Evolutionary conservation across 2,113 vertebrate genomes (phyloP).

Genomic region (Bombycilla garrulus): DNA sequence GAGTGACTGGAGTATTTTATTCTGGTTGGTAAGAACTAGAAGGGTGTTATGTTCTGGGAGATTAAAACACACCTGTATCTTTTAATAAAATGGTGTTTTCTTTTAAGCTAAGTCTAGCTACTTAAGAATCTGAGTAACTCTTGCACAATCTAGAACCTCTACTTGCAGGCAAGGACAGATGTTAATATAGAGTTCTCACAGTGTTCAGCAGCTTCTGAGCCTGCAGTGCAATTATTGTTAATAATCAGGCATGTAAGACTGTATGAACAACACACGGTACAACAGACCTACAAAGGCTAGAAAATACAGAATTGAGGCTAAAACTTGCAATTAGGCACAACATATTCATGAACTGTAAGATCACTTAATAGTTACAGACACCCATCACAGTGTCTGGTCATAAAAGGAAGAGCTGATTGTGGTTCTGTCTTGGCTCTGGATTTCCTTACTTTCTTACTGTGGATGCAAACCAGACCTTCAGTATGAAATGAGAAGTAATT

Average conservation of each 20-base stretch:
- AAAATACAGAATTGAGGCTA: conserved; percentile 29
- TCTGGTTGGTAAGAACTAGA: not conserved
- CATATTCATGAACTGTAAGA: conserved; percentile 34
- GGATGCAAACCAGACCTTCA: conserved; percentile 22
- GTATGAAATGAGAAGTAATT: conserved; percentile 24
- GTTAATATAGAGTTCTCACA: conserved; percentile 63
- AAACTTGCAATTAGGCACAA: conserved; percentile 46
- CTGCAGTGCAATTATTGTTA: conserved; percentile 64
- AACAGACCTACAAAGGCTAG: conserved; percentile 13
- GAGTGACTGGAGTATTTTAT: not conserved
- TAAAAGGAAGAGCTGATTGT: conserved; percentile 54
- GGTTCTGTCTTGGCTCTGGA: conserved; percentile 37
- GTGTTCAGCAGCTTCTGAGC: conserved; percentile 65
- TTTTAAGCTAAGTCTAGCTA: not conserved
- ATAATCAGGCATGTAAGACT: conserved; percentile 22
- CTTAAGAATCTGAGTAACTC: not conserved
- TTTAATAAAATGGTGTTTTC: not conserved
- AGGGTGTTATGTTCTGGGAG: not conserved
- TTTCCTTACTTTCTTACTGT: conserved; percentile 18
- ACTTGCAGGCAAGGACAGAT: not conserved
- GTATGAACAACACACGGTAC: not conserved
- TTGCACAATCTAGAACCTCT: not conserved
- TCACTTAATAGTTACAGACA: conserved; percentile 60
- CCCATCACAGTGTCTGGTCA: conserved; percentile 62
- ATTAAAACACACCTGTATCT: not conserved